Conservation (phyloP, 2,888 invertebrate species). For the Dolomedes plantarius region DNA sequence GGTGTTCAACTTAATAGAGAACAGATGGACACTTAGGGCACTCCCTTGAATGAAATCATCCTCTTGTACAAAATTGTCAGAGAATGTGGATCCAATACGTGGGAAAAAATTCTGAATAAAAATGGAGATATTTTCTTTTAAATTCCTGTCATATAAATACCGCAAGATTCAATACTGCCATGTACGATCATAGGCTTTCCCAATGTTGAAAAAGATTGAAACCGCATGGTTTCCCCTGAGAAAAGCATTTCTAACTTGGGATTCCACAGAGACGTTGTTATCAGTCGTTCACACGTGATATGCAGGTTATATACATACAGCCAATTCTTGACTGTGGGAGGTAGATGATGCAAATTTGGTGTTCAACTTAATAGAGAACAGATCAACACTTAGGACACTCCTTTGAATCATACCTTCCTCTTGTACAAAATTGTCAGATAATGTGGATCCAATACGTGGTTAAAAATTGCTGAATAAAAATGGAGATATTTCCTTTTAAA, state of each 20-base stretch:
- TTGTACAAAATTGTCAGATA: neutral
- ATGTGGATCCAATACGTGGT: neutral
- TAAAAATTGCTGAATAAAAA: neutral
- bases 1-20: constrained; percentile 11
- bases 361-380: constrained; percentile 19
- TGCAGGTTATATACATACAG: constrained; percentile 13
- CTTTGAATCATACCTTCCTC: constrained; percentile 33
- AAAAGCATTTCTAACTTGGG: too few species aligned
- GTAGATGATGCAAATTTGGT: neutral
- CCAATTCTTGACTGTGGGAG: neutral
- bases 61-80: constrained; percentile 14
- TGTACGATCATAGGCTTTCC: too few species aligned
- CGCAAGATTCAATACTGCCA: too few species aligned
- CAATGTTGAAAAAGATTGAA: too few species aligned
- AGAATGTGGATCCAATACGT: neutral
- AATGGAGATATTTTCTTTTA: too few species aligned
- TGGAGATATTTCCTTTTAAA: too few species aligned
- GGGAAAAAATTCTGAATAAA: neutral
- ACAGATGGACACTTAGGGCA: constrained; percentile 13
- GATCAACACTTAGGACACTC: neutral
- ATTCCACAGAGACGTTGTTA: too few species aligned
- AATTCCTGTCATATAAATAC: too few species aligned
- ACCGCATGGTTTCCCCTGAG: too few species aligned
- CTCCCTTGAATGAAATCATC: constrained; percentile 24
- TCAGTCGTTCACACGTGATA: constrained; percentile 15